These are phyloP conservation scores for Aradophagus sp. DNA, from an alignment of 1,140 invertebrate genomes.

Conservation along the genomic window DNA sequence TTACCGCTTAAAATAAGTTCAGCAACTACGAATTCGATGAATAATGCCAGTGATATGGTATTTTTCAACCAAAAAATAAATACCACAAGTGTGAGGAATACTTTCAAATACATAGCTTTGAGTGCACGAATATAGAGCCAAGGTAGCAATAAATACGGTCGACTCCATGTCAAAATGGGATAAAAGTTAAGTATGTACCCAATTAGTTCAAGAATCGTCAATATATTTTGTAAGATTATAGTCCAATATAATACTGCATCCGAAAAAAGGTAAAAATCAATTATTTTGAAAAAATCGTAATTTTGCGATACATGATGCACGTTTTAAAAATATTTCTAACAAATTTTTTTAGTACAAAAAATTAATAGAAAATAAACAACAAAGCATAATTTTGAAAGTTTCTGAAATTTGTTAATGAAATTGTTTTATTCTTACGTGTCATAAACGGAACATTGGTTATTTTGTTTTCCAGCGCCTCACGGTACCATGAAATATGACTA, in stretches of 20 bases:
- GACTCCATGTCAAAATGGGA: conserved; percentile 45
- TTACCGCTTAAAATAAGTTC: conserved; percentile 35
- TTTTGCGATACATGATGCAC: too few species aligned
- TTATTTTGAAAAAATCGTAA: too few species aligned
- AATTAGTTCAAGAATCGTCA: conserved; percentile 22
- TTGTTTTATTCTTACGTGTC: too few species aligned
- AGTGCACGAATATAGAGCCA: conserved; percentile 46
- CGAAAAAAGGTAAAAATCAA: background rate
- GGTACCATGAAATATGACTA: too few species aligned
- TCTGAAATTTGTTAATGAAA: too few species aligned
- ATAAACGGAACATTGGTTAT: too few species aligned
- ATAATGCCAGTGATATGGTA: conserved; percentile 1
- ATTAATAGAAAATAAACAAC: too few species aligned
- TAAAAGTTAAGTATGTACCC: conserved; percentile 38
- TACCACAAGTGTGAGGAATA: conserved; percentile 5
- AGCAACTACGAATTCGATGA: conserved; percentile 27
- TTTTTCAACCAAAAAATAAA: conserved; percentile 20
- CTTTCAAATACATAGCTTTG: conserved; percentile 35
- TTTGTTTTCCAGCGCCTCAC: too few species aligned
- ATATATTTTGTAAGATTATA: conserved; percentile 31
- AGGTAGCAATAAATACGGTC: conserved; percentile 28
- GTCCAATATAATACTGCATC: conserved; percentile 30
- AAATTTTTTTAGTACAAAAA: too few species aligned
- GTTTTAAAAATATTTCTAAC: too few species aligned
- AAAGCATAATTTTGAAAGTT: too few species aligned